Base-by-base conservation (phyloP, 2,113 vertebrate genomes). In the Pyxicephalus adspersus region DNA sequence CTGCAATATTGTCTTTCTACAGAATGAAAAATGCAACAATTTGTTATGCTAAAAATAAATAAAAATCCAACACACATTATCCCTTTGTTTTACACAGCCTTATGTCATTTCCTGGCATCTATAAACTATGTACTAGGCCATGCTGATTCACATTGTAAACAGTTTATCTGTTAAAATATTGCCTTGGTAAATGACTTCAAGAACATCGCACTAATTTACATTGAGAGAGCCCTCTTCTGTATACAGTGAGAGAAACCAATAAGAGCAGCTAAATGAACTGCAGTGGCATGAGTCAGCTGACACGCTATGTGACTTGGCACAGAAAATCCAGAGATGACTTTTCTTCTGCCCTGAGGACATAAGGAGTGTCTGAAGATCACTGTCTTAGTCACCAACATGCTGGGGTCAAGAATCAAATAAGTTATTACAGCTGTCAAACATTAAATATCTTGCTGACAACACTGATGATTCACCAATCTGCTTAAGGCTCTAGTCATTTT, bases 301-400 rank as follows among this genome's bases (percentile, higher is more conserved):
- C 6, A 16, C 6, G 58, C 20, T 58, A 61, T 77, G 25, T 81
- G 58, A 64, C 55, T 80, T 72, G 67, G 78, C 78, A 72, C 19
- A 61, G 18, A 4, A 50, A 51, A 52, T 7, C 65, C 22, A 58
- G 38, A 22, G 23, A 26, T 50, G 72, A 16, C 26, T 70, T 70
- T 70, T 60, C 66, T 50, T 71, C 67, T 80, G 55, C 77, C 77
- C 28, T 64, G 26, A 64, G 67, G 78, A 63, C 66, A 80, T 34
- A 80, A 80, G 78, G 78, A 72, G 78, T 72, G 67, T 31, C 65
- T 23, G 61, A 51, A 38, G 71, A 61, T 80, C 57, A 64, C 63
- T 23, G 26, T 55, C 55, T 71, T 80, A 72, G 78, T 80, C 66
- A 81, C 67, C 19, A 25, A 64, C 58, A 18, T 22, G 77, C 60